Conservation (phyloP, 2,113 vertebrate species). For the Thomomys bottae region DNA sequence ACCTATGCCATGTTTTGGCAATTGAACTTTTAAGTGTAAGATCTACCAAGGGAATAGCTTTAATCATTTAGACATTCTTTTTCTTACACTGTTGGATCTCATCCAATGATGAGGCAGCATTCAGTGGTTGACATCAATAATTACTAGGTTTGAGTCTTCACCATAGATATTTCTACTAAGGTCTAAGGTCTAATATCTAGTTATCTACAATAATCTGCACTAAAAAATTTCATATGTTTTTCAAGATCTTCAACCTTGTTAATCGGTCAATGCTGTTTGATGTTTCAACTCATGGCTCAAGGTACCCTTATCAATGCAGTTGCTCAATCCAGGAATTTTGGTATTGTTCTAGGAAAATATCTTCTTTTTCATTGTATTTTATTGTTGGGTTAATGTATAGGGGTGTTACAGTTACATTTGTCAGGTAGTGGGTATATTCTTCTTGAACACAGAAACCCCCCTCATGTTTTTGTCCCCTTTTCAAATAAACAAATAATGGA, state of each 20-base stretch:
- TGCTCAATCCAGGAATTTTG: background rate
- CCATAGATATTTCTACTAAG: background rate
- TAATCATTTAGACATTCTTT: background rate
- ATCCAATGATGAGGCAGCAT: background rate
- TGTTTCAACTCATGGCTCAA: background rate
- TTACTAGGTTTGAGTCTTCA: background rate
- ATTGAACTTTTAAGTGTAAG: background rate
- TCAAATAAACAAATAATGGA: too few species aligned
- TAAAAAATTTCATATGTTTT: background rate
- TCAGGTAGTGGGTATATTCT: too few species aligned
- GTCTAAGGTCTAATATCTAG: too few species aligned
- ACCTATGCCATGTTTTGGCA: background rate
- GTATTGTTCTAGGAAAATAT: background rate
- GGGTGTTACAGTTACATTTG: too few species aligned
- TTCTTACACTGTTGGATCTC: background rate
- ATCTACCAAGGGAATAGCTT: background rate
- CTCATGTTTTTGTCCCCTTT: too few species aligned
- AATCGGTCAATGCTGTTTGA: background rate
- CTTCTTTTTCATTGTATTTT: too few species aligned
- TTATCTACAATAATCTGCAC: background rate
- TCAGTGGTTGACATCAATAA: background rate
- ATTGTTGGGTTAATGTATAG: too few species aligned
- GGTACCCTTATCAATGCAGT: background rate
- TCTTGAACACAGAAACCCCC: too few species aligned
- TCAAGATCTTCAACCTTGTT: background rate